Base-by-base conservation (phyloP, 2,888 invertebrate genomes). In the Plagiodera versicolora region DNA sequence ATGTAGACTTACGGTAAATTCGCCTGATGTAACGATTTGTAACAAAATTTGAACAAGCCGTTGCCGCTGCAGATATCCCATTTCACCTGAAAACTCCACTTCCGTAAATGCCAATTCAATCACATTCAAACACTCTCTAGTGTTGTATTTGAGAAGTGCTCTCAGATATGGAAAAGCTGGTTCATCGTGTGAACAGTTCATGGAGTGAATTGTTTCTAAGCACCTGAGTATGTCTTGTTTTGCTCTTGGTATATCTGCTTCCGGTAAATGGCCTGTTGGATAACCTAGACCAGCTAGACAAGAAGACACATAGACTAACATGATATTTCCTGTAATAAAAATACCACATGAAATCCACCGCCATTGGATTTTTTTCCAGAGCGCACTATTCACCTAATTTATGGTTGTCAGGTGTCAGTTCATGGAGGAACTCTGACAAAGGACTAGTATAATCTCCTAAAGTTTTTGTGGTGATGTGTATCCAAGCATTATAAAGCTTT, bases 221-320 rank as follows among this genome's bases (percentile, higher is more conserved):
- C 87, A 88, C 56, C 89, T 80, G 54, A 90, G 80, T n/a, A 92
- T 84, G 75, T 92, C 89, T 61, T 88, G 85, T 75, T 92, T 91
- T 1, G 91, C 91, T 72, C 84, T 82, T 30, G 84, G 83, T 6
- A 87, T 84, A 51, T 84, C 80, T 32, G 85, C 84, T 9, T 82
- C 81, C 0, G 88, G 86, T 68, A 93, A 87, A 70, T 88, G 86
- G 0, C 93, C 93, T 44, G 82, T 82, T 0, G 93, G 94, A 81
- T 92, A 95, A 0, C 90, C 91, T 58, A 91, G 82, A 55, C 72
- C 95, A n/a, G 92, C 90, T 65, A 95, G 81, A 74, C 94, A 94
- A 67, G 93, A 92, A 65, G 91, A 92, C 28, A 93, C 86, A 75
- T 94, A 95, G 1, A 95, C 92, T 53, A 95, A 80, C 67, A 95